These are phyloP conservation scores for Psephotus haematonotus DNA, from an alignment of 2,113 vertebrate genomes.

Conservation along the genomic window DNA sequence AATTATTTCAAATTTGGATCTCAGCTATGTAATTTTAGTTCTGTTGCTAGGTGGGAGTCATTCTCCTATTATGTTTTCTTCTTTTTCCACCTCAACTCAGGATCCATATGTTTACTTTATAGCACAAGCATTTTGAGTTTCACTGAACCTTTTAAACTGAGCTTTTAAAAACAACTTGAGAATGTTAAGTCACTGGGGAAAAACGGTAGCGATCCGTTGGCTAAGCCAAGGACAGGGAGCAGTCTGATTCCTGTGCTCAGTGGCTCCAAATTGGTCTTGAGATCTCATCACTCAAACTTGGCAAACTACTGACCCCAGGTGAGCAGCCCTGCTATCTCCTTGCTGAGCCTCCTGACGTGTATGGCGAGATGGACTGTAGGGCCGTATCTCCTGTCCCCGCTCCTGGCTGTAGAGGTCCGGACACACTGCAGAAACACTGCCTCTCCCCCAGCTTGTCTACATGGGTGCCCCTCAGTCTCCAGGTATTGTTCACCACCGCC, in stretches of 20 bases:
- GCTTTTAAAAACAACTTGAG: not conserved
- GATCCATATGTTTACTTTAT: not conserved
- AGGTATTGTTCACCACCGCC: accelerated
- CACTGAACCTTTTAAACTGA: not conserved
- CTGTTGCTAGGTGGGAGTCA: constrained; percentile 29
- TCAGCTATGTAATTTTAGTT: not conserved
- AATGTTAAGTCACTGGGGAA: accelerated
- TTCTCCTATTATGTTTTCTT: not conserved
- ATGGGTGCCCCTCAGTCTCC: not conserved
- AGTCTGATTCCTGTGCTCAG: not conserved
- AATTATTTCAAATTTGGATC: not conserved
- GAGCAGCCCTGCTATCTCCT: not conserved
- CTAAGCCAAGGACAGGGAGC: not conserved
- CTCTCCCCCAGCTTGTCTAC: not conserved
- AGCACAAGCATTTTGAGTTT: not conserved
- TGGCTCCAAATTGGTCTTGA: not conserved
- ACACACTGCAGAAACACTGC: accelerated
- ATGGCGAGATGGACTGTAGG: no score
- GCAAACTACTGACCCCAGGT: no score
- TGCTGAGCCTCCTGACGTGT: not conserved
- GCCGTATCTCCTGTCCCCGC: not conserved
- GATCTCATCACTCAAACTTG: not conserved
- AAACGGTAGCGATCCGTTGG: accelerated
- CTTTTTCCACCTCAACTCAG: not conserved
- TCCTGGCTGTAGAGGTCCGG: not conserved